Conservation (phyloP, 2,888 invertebrate species). For the Athalia cordata region DNA sequence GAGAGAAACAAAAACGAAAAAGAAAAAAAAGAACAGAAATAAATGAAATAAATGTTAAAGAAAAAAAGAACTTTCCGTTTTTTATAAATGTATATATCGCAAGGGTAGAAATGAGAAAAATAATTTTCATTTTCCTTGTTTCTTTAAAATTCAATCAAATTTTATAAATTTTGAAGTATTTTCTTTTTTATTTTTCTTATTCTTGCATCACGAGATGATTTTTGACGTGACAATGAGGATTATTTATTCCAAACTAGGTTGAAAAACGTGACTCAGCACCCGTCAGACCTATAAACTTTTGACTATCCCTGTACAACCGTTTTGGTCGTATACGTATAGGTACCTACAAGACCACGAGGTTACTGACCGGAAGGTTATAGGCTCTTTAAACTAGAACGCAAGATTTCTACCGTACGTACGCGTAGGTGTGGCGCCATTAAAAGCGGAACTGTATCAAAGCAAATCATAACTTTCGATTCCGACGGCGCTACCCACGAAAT, state of each 20-base stretch:
- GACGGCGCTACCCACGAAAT: background rate
- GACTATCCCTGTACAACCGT: slow-evolving; percentile 13
- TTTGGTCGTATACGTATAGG: background rate
- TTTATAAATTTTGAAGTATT: background rate
- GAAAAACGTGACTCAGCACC: slow-evolving; percentile 39
- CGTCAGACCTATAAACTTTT: slow-evolving; percentile 28
- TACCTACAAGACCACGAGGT: slow-evolving; percentile 10
- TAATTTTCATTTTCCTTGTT: too few species aligned
- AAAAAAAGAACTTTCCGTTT: too few species aligned
- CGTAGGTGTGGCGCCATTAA: slow-evolving; percentile 45
- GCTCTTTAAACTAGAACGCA: slow-evolving; percentile 43
- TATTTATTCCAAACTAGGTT: slow-evolving; percentile 27
- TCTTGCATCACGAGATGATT: background rate
- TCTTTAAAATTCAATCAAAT: too few species aligned
- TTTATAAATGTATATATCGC: too few species aligned
- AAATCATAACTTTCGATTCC: slow-evolving; percentile 43
- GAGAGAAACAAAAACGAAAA: background rate
- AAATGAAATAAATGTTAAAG: too few species aligned
- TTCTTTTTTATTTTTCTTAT: background rate
- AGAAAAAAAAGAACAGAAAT: background rate
- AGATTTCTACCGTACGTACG: slow-evolving; percentile 35
- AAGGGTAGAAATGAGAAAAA: too few species aligned
- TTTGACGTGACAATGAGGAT: slow-evolving; percentile 40
- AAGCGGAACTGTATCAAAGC: slow-evolving; percentile 24
- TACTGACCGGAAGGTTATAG: slow-evolving; percentile 42